phyloP scores from a whole-genome alignment of 2,888 invertebrate genomes.

The Trachelus tabidus region DNA sequence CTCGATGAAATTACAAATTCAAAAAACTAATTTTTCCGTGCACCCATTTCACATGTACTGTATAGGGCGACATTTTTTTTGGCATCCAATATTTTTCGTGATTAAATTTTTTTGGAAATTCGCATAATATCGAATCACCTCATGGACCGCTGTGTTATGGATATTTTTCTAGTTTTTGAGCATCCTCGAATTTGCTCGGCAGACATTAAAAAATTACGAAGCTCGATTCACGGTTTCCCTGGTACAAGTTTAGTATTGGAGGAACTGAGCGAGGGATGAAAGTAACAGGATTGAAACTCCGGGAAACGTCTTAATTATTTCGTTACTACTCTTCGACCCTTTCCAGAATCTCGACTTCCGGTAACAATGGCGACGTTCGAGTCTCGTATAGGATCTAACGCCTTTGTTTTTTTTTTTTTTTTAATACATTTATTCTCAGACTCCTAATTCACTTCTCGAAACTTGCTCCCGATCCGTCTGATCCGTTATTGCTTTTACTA shows the following conservation, averaged over 20 bases:
- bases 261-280: not conserved
- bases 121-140: too few relatives aligned
- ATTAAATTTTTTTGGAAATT: too few relatives aligned
- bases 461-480: not conserved
- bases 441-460: not conserved
- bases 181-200: not conserved
- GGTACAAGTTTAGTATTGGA: not conserved
- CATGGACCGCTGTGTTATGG: too few relatives aligned
- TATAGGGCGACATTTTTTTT: too few relatives aligned
- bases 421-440: not conserved
- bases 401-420: not conserved
- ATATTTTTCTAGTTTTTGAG: too few relatives aligned
- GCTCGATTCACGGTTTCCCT: not conserved
- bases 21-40: too few relatives aligned
- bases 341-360: not conserved
- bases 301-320: not conserved
- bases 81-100: too few relatives aligned
- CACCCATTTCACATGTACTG: too few relatives aligned
- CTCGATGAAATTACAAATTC: too few relatives aligned
- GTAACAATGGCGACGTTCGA: not conserved
- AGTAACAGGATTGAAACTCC: not conserved
- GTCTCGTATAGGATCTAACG: not conserved
- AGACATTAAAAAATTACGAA: not conserved
- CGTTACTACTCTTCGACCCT: not conserved
- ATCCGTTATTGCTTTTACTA: not conserved